Evolutionary conservation across 2,113 vertebrate genomes (phyloP).

Genomic region (Austrofundulus limnaeus): DNA sequence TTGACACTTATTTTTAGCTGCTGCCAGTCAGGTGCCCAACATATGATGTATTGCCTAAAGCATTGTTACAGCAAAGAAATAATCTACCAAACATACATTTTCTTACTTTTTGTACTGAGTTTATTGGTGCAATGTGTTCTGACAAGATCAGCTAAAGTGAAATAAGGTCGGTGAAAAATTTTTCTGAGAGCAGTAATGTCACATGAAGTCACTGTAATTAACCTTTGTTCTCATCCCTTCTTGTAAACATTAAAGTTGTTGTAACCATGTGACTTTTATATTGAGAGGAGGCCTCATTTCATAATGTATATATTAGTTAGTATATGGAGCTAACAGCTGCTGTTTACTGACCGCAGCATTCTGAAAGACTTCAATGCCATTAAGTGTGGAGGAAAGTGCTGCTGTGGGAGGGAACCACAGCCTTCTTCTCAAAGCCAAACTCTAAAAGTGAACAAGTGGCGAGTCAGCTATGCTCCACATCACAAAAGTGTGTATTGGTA

Average conservation of each 20-base stretch:
- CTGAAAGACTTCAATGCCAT: constrained; percentile 94
- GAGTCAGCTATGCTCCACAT: constrained; percentile 84
- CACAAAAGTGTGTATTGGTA: constrained; percentile 93
- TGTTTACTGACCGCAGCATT: constrained; percentile 77
- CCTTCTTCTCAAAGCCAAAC: constrained; percentile 79
- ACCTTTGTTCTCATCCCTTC: not conserved
- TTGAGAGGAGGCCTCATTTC: not conserved
- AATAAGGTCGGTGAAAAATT: not conserved
- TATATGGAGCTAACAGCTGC: constrained; percentile 12
- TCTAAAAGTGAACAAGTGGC: constrained; percentile 82
- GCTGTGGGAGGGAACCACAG: constrained; percentile 81
- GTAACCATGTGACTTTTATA: constrained; percentile 1
- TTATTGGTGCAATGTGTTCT: not conserved
- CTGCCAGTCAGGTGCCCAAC: no score
- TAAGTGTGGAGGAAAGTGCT: constrained; percentile 79
- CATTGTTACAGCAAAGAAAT: no score
- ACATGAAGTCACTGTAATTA: not conserved
- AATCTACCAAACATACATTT: no score
- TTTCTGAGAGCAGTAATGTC: not conserved
- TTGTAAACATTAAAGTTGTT: not conserved
- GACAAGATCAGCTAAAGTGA: not conserved
- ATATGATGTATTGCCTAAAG: no score
- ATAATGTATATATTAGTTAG: not conserved
- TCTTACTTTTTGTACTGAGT: no score
- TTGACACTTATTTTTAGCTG: no score